Base-by-base conservation (phyloP, 1,140 invertebrate species). In the Sycophaga agraensis region DNA sequence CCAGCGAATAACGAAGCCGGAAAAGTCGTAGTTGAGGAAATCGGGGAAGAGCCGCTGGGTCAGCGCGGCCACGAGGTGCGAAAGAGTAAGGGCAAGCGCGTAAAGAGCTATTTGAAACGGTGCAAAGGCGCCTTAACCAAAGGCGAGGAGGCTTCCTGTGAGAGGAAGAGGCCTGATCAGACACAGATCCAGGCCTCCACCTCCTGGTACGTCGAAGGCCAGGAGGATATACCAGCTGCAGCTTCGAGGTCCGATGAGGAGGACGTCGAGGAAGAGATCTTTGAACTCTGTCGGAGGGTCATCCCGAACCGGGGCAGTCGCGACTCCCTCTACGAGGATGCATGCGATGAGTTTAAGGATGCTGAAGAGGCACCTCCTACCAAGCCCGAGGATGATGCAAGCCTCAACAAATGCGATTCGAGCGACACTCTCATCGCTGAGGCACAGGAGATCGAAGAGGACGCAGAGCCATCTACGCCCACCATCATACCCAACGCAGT, bases 91-190 rank as follows among this genome's bases (percentile, higher is more conserved):
- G 72, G 77, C 8, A 79, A 79, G 59, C 72, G 77, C 19, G 77
- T 82, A n/a, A 82, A 81, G 63, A 82, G 69, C 63, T 82, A 82
- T 64, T 69, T 82, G 55, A 76, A 75, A 59, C 81, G 79, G 42
- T 82, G 79, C 65, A 82, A 82, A 64, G 77, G 77, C 9, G 78
- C 80, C 12, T 61, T 80, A 8, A 73, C 74, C 26, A 65, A 63
- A 24, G 73, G 75, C n/a, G 77, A 80, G 45, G 53, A 55, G 19
- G 55, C 46, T n/a, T 65, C 68, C 7, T 59, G 70, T 16, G 73
- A 78, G 54, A 72, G 72, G 58, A 74, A 70, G 56, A 70, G 40
- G 5, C 3, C 1, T 16, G 31, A 35, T 1, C 45, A 50, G 68
- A n/a, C 67, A 71, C 22, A 69, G 66, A 24, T 65, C 66, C 46